Evolutionary conservation across 2,888 invertebrate genomes (phyloP).

Genomic region (Cephus rjabovi): DNA sequence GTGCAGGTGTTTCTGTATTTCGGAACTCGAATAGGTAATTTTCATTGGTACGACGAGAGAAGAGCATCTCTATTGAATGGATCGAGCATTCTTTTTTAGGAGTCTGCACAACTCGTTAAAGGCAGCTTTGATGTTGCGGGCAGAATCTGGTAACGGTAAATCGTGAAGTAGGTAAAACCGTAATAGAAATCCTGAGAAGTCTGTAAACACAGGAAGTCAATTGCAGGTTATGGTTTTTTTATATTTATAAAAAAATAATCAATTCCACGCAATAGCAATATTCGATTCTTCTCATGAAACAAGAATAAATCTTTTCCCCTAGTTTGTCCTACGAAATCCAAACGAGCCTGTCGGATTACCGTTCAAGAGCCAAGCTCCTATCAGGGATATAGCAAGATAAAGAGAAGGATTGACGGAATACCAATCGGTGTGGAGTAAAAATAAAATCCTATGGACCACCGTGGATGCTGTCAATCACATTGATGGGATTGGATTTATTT

Average conservation of each 20-base stretch:
- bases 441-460: slow-evolving; percentile 1
- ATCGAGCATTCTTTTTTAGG: not conserved
- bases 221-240: too few species aligned
- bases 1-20: not conserved
- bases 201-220: too few species aligned
- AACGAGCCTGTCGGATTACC: too few species aligned
- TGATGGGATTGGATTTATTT: slow-evolving; percentile 2
- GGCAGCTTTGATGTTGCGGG: not conserved
- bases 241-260: too few species aligned
- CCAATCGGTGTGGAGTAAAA: not conserved
- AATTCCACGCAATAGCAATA: too few species aligned
- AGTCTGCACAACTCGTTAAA: not conserved
- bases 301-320: too few species aligned
- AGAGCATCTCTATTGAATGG: not conserved
- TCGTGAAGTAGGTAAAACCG: too few species aligned
- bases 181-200: too few species aligned
- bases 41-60: not conserved
- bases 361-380: too few species aligned
- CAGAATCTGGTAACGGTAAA: not conserved
- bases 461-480: not conserved
- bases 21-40: not conserved
- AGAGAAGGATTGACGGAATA: not conserved
- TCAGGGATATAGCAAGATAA: slow-evolving; percentile 1
- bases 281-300: too few species aligned
- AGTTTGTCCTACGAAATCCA: too few species aligned